Evolutionary conservation across 2,888 invertebrate genomes (phyloP).

Genomic region (Tiphia femorata): DNA sequence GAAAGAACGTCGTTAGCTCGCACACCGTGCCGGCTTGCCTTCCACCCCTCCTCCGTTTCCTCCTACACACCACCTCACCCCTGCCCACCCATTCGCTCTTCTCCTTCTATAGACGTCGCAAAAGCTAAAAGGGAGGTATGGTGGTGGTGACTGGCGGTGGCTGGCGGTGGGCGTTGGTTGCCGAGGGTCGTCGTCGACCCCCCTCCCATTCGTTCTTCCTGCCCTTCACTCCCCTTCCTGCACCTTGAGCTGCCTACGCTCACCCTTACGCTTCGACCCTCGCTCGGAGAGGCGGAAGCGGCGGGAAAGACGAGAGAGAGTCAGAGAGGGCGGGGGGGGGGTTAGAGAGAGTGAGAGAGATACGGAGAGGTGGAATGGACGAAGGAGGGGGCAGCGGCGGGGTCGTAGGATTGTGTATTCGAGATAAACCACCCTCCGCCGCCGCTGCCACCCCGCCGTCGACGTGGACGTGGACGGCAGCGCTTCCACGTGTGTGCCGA

Average conservation of each 20-base stretch:
- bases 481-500: constrained; percentile 64
- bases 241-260: constrained; percentile 6
- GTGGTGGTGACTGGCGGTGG: constrained; percentile 27
- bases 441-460: neutral
- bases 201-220: constrained; percentile 27
- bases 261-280: constrained; percentile 7
- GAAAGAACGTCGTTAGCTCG: constrained; percentile 63
- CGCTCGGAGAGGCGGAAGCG: constrained; percentile 4
- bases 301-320: neutral
- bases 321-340: neutral
- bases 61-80: neutral
- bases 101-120: constrained; percentile 50
- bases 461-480: constrained; percentile 34
- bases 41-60: constrained; percentile 14
- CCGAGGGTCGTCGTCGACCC: constrained; percentile 51
- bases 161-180: constrained; percentile 59
- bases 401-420: constrained; percentile 61
- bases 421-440: constrained; percentile 61
- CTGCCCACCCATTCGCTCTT: constrained; percentile 16
- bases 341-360: neutral
- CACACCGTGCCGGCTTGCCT: constrained; percentile 42
- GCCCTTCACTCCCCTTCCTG: constrained; percentile 19
- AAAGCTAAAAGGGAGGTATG: constrained; percentile 52
- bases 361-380: too few relatives aligned
- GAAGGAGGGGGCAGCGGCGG: constrained; percentile 10